Base-by-base conservation (phyloP, 2,113 vertebrate genomes). In the Lophura nycthemera region DNA sequence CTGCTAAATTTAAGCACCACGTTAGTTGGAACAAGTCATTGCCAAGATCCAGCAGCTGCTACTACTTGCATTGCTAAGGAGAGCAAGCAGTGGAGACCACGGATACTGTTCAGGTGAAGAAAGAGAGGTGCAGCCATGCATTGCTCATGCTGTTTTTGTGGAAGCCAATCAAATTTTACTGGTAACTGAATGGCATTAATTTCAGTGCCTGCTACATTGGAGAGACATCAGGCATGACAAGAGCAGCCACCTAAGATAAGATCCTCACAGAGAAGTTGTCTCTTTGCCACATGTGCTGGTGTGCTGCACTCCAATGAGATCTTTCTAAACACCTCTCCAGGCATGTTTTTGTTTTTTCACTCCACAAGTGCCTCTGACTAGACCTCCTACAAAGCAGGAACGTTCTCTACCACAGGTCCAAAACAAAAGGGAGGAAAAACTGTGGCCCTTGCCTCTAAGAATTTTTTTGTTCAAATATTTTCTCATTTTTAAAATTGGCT, bases 1-100 rank as follows among this genome's bases (percentile, higher is more conserved):
- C 66, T 77, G 77, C 67, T 95, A 86, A 86, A 91, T 92, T 89
- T 77, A 96, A 92, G 63, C 57, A 72, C 40, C 72, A n/a, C 32
- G 66, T 93, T 83, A 66, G 48, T 73, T 87, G 79, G 79, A 96
- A 75, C 19, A 52, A 91, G 25, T 17, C 17, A 32, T 69, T 65
- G 83, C 32, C 50, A 85, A 89, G 42, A 85, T 80, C 36, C 50
- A 66, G 38, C 25, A 78, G 79, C 34, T n/a, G 27, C 50, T 89
- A 13, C 13, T 48, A 36, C 71, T 88, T 87, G 30, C 16, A 9
- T 7, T 64, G 60, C 40, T 75, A 69, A 79, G 80, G 74, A 88
- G 5, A 77, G 13, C 34, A 67, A 88, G 43, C 54, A 75, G 43
- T 10, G 38, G n/a, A 75, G 34, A 81, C 57, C 32, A 48, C 1